These are phyloP conservation scores for Siniperca chuatsi DNA, from an alignment of 2,113 vertebrate species.

Conservation along the genomic window DNA sequence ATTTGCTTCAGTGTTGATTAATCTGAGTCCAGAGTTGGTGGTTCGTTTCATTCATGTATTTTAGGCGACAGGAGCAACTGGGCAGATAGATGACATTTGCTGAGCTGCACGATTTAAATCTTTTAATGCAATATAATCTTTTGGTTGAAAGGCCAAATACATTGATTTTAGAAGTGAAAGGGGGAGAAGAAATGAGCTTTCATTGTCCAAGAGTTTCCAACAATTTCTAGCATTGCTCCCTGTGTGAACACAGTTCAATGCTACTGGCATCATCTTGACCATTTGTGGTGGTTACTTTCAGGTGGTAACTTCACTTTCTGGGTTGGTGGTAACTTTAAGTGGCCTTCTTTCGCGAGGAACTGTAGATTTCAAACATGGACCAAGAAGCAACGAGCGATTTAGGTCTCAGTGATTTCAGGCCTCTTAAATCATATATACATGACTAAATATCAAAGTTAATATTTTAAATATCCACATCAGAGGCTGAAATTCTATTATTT, in stretches of 20 bases:
- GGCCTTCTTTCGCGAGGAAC: neutral
- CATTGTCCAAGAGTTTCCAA: neutral
- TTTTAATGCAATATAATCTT: neutral
- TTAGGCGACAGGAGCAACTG: neutral
- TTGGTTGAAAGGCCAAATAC: neutral
- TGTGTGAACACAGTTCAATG: neutral
- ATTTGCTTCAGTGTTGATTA: conserved; percentile 5
- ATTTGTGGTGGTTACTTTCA: neutral
- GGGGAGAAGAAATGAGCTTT: neutral
- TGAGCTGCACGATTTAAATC: neutral
- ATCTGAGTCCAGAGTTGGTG: conserved; percentile 3
- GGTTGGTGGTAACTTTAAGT: conserved; percentile 6
- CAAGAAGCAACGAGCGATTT: neutral
- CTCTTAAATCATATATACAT: neutral
- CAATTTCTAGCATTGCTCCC: neutral
- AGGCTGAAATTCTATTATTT: neutral
- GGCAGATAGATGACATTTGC: neutral
- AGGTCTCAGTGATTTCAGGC: neutral
- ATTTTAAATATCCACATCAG: neutral
- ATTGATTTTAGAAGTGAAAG: neutral
- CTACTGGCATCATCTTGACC: neutral
- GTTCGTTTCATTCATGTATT: neutral
- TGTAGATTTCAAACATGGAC: neutral
- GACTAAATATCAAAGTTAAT: neutral
- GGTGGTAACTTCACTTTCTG: neutral